Conservation (phyloP, 2,797 vertebrate species). For the Helostoma temminkii region DNA sequence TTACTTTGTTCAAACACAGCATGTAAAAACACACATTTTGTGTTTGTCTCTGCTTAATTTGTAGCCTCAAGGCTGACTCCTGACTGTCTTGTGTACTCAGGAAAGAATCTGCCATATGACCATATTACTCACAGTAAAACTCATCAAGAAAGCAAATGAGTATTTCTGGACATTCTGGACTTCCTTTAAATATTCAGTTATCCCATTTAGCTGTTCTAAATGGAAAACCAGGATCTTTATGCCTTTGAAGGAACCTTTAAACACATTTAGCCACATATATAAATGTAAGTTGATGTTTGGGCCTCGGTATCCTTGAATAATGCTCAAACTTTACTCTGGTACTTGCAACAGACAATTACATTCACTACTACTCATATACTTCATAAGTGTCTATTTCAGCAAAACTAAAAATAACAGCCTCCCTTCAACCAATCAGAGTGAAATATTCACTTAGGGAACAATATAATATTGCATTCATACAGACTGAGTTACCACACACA, state of each 20-base stretch:
- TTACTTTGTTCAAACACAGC: background rate
- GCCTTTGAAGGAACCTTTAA: background rate
- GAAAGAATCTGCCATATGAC: background rate
- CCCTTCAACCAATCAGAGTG: slow-evolving; percentile 15
- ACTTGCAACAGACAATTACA: background rate
- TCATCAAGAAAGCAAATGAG: background rate
- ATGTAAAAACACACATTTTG: background rate
- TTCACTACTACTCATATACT: background rate
- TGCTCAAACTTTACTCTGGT: slow-evolving; percentile 3
- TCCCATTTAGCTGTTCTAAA: background rate
- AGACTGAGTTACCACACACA: slow-evolving; percentile 24
- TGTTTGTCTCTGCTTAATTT: no score
- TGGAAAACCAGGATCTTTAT: background rate
- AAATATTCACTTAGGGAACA: slow-evolving; percentile 20
- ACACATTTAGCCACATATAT: background rate
- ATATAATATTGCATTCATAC: slow-evolving; percentile 24
- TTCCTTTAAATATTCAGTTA: background rate
- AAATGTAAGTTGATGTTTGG: background rate
- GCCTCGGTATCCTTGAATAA: background rate
- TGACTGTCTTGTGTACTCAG: background rate
- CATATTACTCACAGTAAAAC: background rate
- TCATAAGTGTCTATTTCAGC: slow-evolving; percentile 22
- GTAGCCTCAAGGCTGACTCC: background rate
- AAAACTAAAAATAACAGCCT: slow-evolving; percentile 27
- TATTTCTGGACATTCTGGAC: background rate